Evolutionary conservation across 2,888 invertebrate species (phyloP), one percentile per base, ranked within the genome.

Genomic region (Brenthis ino): DNA sequence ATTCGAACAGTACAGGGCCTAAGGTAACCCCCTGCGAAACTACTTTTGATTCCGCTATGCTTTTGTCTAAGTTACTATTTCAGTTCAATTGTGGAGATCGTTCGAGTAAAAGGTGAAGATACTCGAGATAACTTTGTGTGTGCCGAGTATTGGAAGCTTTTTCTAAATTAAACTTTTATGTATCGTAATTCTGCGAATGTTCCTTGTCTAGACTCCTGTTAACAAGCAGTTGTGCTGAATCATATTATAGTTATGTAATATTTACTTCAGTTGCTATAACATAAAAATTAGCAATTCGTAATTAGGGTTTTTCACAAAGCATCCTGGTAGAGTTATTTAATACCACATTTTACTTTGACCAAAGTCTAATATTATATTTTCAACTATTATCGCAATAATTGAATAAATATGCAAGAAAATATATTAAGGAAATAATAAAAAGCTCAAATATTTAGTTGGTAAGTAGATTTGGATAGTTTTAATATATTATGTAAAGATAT

Each of bases 31-130:
- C 83, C 82, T 82, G 82, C 74, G 79, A 79, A 87, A 88, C 88
- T 89, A 87, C 87, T 86, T 85, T 81, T 85, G 86, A 87, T 87
- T 83, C 86, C 82, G 79, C 81, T 82, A 82, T 85, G 86, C 88
- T 87, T 87, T 90, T 91, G 89, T 91, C 90, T 90, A 89, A 89
- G 80, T 91, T 88, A 82, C 85, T 88, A 82, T 90, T 89, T 86
- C 87, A 87, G 83, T 84, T 85, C 82, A 80, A 85, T 86, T 87
- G 86, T 86, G 76, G 76, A 74, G 75, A 79, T 77, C 76, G 74
- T 74, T 74, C 73, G 72, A 65, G 65, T 75, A 73, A 75, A 76
- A 77, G 77, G 77, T 73, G 77, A 78, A 79, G 82, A 81, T 80
- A 82, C 70, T 84, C 82, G 80, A 77, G 81, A 80, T 79, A 68